Base-by-base conservation (phyloP, 2,888 invertebrate genomes). In the Habrosyne pyritoides region DNA sequence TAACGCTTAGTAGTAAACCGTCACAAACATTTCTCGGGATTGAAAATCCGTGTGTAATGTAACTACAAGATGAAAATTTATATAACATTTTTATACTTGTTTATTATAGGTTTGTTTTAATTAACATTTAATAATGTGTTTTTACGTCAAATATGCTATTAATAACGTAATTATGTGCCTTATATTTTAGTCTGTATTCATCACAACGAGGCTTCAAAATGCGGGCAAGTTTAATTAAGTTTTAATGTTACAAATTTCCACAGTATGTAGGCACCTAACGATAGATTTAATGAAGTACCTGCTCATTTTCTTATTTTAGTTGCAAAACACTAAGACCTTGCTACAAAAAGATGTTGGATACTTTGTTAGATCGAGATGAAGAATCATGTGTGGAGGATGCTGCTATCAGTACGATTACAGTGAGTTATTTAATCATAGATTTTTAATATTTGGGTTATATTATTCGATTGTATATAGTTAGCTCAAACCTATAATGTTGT, bases 341-440 rank as follows among this genome's bases (percentile, higher is more conserved):
- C 51, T 90, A 90, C 57, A 51, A 55, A 21, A 51, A 64, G 0
- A 91, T 91, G 91, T 36, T 90, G 36, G 36, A 74, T 0, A 59
- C 64, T 0, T 67, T 91, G 46, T 60, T 70, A 0, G 73, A 77
- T 10, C 65, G 67, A 1, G 86, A 86, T 21, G 91, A 91, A 63
- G 77, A 71, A 2, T 18, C 71, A 0, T 91, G 91, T 63, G 64
- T 91, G 2, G 85, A 87, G 60, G 81, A 89, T 30, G 83, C 87
- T 4, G 69, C 81, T 0, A 76, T 88, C 5, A 87, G 91, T 2
- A 60, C 78, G 0, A 84, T 82, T 50, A 82, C 87, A 36, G 91
- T 91, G 69, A 80, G 83, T 60, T 8, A 3, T 42, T 42, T 36
- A n/a, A 42, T 6, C 5, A 42, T 33, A 12, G 33, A 12, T n/a